A percentile compares a stretch with the other conserved stretches of the same genome.
These are phyloP conservation scores for Leucophenga maculata DNA, from an alignment of 2,888 invertebrate species.

Conservation along the genomic window DNA sequence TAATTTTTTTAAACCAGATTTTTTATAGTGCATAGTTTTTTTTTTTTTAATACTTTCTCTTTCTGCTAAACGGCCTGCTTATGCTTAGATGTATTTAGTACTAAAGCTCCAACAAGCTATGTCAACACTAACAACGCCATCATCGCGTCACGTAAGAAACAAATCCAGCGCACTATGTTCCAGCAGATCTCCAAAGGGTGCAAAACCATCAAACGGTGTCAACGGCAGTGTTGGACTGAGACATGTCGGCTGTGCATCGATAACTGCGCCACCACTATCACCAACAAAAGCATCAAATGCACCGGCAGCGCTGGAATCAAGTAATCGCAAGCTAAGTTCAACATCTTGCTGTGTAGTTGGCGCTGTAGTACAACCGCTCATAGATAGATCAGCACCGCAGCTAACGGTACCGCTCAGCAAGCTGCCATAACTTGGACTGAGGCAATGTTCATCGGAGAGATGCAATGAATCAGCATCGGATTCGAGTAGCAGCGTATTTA, in stretches of 20 bases:
- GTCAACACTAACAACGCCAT: not conserved
- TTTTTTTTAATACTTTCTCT: no score
- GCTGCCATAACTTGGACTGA: slow-evolving; percentile 56
- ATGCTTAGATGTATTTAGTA: slow-evolving; percentile 16
- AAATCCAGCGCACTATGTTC: slow-evolving; percentile 65
- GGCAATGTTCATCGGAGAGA: slow-evolving; percentile 63
- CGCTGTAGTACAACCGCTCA: slow-evolving; percentile 15
- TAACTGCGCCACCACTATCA: slow-evolving; percentile 37
- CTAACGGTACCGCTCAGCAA: slow-evolving; percentile 33
- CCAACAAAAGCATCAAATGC: slow-evolving; percentile 64
- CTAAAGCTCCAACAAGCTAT: not conserved
- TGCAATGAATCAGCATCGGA: slow-evolving; percentile 76
- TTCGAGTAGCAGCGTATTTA: slow-evolving; percentile 72
- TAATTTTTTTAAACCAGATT: no score
- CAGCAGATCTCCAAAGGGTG: slow-evolving; percentile 69
- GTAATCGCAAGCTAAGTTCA: slow-evolving; percentile 66
- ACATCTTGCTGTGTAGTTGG: slow-evolving; percentile 48
- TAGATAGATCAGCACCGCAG: slow-evolving; percentile 49
- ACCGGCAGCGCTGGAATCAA: slow-evolving; percentile 61
- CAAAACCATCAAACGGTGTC: slow-evolving; percentile 64
- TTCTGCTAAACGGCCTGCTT: no score
- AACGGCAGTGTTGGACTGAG: slow-evolving; percentile 60
- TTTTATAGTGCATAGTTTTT: no score
- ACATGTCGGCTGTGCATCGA: slow-evolving; percentile 62
- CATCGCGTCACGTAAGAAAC: slow-evolving; percentile 67